Evolutionary conservation across 1,140 invertebrate species (phyloP).

Genomic region (Belonocnema kinseyi): DNA sequence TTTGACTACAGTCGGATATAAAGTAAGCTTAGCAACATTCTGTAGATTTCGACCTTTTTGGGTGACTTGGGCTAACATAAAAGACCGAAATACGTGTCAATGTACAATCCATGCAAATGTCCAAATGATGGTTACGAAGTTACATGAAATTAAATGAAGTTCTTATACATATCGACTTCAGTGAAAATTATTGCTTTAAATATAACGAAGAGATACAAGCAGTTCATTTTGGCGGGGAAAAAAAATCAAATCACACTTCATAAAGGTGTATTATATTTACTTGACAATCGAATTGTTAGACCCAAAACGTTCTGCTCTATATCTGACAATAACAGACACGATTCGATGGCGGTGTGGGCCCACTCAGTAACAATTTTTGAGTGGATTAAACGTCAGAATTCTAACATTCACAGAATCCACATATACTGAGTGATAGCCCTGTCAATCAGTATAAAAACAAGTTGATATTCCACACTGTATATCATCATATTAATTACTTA

Average conservation of each 20-base stretch:
- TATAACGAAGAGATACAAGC: too few species aligned
- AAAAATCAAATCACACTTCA: constrained; percentile 43
- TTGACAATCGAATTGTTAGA: too few species aligned
- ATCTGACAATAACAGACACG: too few species aligned
- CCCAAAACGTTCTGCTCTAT: too few species aligned
- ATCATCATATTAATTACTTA: constrained; percentile 2
- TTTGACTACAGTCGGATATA: neutral
- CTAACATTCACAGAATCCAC: constrained; percentile 27
- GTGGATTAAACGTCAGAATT: constrained; percentile 22
- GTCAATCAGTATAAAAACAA: constrained; percentile 39
- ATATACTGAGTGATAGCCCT: constrained; percentile 7
- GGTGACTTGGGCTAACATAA: constrained; percentile 15
- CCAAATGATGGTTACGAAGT: constrained; percentile 6
- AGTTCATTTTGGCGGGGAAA: constrained; percentile 48
- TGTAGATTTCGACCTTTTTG: constrained; percentile 34
- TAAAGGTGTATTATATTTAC: constrained; percentile 47
- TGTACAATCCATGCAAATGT: constrained; percentile 32
- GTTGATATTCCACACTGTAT: constrained; percentile 38
- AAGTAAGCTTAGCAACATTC: constrained; percentile 24
- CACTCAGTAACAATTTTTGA: constrained; percentile 18
- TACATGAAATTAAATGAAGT: constrained; percentile 52
- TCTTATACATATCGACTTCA: too few species aligned
- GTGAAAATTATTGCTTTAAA: constrained; percentile 48
- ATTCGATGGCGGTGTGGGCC: too few species aligned
- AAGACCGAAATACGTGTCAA: constrained; percentile 31